Evolutionary conservation across 2,888 invertebrate species (phyloP).

Genomic region (Papilio elwesi): DNA sequence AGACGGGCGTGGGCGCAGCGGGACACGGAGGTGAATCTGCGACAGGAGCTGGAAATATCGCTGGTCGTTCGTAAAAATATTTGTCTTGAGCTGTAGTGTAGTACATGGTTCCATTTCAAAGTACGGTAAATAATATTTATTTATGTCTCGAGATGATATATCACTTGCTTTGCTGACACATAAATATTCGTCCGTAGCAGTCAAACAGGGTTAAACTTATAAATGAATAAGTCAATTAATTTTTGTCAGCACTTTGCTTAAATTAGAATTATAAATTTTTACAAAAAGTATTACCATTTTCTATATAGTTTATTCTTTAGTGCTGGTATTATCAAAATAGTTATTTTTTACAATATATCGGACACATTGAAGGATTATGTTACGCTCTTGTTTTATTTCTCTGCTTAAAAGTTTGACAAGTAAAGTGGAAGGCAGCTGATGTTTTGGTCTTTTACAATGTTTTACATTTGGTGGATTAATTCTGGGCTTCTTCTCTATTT

Average conservation of each 20-base stretch:
- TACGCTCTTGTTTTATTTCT: slow-evolving; percentile 94
- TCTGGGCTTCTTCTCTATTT: slow-evolving; percentile 47
- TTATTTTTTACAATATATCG: slow-evolving; percentile 90
- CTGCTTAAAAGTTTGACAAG: slow-evolving; percentile 88
- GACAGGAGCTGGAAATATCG: no score
- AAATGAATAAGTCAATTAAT: background rate
- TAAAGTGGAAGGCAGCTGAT: slow-evolving; percentile 81
- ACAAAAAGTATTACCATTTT: background rate
- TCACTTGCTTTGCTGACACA: no score
- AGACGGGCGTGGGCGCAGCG: no score
- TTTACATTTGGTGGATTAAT: slow-evolving; percentile 44
- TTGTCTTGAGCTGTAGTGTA: no score
- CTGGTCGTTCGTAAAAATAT: no score
- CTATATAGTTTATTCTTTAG: no score
- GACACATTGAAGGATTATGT: slow-evolving; percentile 93
- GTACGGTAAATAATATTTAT: no score
- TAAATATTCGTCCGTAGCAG: background rate
- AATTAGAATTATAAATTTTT: background rate
- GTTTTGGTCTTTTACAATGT: slow-evolving; percentile 44
- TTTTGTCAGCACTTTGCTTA: background rate
- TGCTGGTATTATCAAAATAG: slow-evolving; percentile 84
- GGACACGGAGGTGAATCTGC: no score
- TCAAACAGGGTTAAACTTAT: background rate
- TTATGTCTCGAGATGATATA: no score
- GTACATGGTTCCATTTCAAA: no score